Evolutionary conservation across 2,888 invertebrate species (phyloP).

Genomic region (Rhamnusium bicolor): DNA sequence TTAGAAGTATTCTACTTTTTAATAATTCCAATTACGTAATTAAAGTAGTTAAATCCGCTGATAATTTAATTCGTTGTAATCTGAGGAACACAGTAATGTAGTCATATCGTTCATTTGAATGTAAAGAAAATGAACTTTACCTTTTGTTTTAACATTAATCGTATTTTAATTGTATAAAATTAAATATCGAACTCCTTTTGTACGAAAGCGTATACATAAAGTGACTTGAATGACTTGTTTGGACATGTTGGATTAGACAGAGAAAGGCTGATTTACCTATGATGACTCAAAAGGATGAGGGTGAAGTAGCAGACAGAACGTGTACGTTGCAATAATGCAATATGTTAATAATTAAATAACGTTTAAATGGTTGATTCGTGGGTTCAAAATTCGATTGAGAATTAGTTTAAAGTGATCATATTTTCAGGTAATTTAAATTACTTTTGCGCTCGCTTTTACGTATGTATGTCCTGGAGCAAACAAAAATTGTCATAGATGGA

Average conservation of each 20-base stretch:
- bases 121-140: not conserved
- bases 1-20: too few species aligned
- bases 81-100: not conserved
- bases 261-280: not conserved
- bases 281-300: not conserved
- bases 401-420: too few species aligned
- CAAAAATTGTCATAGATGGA: too few species aligned
- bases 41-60: not conserved
- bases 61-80: not conserved
- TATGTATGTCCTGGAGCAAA: too few species aligned
- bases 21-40: not conserved
- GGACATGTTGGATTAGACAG: not conserved
- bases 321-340: too few species aligned
- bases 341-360: too few species aligned
- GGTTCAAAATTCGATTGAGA: slow-evolving; percentile 4
- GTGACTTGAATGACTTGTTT: not conserved
- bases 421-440: too few species aligned
- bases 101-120: not conserved
- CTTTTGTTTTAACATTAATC: not conserved
- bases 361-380: not conserved
- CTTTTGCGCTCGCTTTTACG: too few species aligned
- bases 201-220: not conserved
- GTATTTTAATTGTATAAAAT: not conserved
- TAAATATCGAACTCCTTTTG: not conserved
- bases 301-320: not conserved